These are phyloP conservation scores for Drosophila hamatofila DNA, from an alignment of 2,888 invertebrate species.

Conservation along the genomic window DNA sequence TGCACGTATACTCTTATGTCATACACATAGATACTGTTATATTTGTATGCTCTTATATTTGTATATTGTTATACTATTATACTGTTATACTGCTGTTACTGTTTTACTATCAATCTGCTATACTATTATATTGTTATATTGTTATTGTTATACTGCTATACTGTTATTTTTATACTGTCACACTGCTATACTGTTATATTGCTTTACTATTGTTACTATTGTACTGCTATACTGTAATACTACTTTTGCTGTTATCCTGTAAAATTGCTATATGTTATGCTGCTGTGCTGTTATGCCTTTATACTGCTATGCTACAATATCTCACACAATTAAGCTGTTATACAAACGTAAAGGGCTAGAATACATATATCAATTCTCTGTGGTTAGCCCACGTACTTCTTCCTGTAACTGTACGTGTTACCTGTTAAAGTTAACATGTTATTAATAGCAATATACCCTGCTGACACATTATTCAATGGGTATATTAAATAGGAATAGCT, in stretches of 20 bases:
- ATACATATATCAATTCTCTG: background rate
- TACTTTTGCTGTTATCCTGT: background rate
- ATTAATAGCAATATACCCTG: background rate
- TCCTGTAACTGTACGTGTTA: too few relatives aligned
- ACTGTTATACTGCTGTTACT: background rate
- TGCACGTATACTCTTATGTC: too few relatives aligned
- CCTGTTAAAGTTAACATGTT: background rate
- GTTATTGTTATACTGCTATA: background rate
- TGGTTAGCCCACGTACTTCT: background rate
- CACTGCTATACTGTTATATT: background rate
- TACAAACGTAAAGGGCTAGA: background rate
- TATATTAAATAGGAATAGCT: conserved; percentile 7
- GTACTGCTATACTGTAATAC: background rate
- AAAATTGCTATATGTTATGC: background rate
- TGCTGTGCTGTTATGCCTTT: background rate
- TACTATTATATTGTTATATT: background rate
- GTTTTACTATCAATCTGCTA: background rate
- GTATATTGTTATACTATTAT: too few relatives aligned
- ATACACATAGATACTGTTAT: background rate
- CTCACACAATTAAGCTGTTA: background rate
- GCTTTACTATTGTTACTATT: background rate
- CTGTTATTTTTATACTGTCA: too few relatives aligned
- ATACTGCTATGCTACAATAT: background rate
- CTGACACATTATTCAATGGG: background rate
- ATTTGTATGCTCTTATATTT: background rate